Evolutionary conservation across 2,113 vertebrate species (phyloP).

Genomic region (Pelusios castaneus): DNA sequence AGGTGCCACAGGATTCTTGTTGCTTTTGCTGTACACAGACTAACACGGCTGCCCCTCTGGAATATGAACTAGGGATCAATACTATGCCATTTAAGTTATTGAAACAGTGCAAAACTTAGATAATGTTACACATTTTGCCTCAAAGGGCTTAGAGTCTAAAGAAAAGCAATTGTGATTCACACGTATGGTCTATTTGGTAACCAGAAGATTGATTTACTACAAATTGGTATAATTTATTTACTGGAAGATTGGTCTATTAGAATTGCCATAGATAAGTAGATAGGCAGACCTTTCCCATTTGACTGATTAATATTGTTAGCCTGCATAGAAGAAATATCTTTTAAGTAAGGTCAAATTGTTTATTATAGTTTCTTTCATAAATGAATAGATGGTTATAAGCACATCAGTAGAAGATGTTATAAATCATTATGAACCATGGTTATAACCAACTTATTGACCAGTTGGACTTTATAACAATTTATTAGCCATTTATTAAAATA

Average conservation of each 20-base stretch:
- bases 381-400: fast-evolving
- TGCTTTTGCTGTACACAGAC: too few relatives aligned
- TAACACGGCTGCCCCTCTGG: too few relatives aligned
- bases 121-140: background rate
- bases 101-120: background rate
- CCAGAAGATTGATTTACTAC: background rate
- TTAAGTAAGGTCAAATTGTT: background rate
- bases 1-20: too few relatives aligned
- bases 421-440: background rate
- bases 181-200: background rate
- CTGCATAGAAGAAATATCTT: background rate
- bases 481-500: background rate
- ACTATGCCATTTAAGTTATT: background rate
- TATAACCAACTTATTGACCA: background rate
- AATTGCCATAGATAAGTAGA: background rate
- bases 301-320: background rate
- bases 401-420: background rate
- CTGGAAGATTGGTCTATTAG: background rate
- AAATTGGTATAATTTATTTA: background rate
- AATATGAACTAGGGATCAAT: background rate
- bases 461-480: background rate
- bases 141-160: background rate
- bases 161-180: background rate
- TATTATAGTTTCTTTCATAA: background rate
- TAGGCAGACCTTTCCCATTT: background rate